A percentile compares a stretch with the other conserved stretches of the same genome.
These are phyloP conservation scores for Pantherophis guttatus DNA, from an alignment of 2,113 vertebrate species.

Conservation along the genomic window DNA sequence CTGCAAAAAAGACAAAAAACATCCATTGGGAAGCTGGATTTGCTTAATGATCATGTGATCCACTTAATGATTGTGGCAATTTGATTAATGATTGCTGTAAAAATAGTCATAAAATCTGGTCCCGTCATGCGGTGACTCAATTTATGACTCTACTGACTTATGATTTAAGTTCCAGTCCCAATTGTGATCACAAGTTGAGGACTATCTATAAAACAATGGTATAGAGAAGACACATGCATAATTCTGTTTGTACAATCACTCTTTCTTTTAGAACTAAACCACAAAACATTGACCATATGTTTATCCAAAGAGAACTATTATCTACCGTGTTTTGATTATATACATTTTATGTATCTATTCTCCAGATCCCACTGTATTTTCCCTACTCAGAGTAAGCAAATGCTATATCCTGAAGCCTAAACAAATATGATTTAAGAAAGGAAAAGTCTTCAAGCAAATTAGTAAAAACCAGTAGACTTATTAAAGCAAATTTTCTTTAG, in stretches of 20 bases:
- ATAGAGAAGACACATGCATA: conserved; percentile 7
- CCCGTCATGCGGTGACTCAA: not conserved
- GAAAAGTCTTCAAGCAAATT: conserved; percentile 12
- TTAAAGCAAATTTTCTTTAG: conserved; percentile 39
- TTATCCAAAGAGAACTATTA: conserved; percentile 12
- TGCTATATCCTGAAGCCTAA: conserved; percentile 28
- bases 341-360: not conserved
- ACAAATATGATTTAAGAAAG: conserved; percentile 39
- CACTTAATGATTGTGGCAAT: not conserved
- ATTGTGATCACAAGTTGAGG: not conserved
- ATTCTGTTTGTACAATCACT: not conserved
- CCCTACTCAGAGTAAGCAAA: not conserved
- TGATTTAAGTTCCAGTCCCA: not conserved
- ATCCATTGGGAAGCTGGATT: not conserved
- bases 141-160: not conserved
- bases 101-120: not conserved
- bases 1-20: not conserved
- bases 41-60: not conserved
- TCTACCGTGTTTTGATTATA: not conserved
- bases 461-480: conserved; percentile 25
- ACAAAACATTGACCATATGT: not conserved
- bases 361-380: not conserved
- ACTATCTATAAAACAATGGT: not conserved
- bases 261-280: conserved; percentile 24
- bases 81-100: not conserved